A percentile compares a stretch with the other conserved stretches of the same genome.
phyloP scores from a whole-genome alignment of 2,113 vertebrate species.

The Dicaeum eximium region DNA sequence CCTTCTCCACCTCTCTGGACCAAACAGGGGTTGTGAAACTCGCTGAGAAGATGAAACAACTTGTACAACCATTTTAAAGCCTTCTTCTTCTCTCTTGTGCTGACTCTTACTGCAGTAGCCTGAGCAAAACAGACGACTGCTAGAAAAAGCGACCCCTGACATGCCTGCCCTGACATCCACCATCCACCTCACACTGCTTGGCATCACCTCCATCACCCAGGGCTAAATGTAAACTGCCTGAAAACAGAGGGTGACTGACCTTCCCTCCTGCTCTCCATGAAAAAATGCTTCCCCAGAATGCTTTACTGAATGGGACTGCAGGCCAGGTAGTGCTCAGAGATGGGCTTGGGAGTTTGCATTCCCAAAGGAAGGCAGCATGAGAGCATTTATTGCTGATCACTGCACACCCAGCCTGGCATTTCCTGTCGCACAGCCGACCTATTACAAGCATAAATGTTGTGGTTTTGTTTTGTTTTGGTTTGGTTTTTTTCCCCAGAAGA shows the following conservation, averaged over 20 bases:
- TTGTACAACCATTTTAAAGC: neutral
- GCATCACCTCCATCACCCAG: neutral
- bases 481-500: neutral
- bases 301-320: neutral
- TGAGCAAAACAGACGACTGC: neutral
- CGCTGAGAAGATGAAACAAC: neutral
- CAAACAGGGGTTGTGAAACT: neutral
- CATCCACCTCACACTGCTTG: fast-evolving
- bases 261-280: neutral
- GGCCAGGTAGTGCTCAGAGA: neutral
- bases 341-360: neutral
- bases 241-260: neutral
- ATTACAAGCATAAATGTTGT: neutral
- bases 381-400: neutral
- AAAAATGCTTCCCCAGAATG: neutral
- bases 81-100: neutral
- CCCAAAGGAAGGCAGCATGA: neutral
- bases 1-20: neutral
- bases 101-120: neutral
- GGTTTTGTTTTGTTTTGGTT: too few species aligned
- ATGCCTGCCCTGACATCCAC: neutral
- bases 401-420: neutral
- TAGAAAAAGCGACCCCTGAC: neutral
- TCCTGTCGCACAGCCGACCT: neutral
- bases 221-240: neutral